phyloP scores from a whole-genome alignment of 2,797 vertebrate genomes.

The Cheirogaleus major region DNA sequence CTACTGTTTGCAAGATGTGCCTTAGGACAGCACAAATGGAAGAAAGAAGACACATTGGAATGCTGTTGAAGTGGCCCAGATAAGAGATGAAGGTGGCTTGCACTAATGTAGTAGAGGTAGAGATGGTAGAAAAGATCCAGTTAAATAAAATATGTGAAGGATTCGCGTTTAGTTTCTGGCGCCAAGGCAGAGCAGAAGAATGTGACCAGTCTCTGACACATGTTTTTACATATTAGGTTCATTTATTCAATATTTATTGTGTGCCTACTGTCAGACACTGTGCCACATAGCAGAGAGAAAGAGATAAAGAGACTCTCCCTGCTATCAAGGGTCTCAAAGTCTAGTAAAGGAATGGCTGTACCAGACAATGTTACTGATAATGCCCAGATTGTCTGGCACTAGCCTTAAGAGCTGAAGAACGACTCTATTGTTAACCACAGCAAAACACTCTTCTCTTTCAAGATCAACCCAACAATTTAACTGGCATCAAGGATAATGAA shows the following conservation, averaged over 20 bases:
- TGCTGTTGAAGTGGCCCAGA: not conserved
- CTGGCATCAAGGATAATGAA: not conserved
- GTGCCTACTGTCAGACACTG: not conserved
- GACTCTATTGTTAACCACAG: not conserved
- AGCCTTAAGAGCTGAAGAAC: not conserved
- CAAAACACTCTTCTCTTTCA: not conserved
- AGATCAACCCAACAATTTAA: not conserved
- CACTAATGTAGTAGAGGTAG: not conserved
- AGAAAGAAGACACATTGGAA: not conserved
- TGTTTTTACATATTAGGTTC: not conserved
- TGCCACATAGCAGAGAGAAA: not conserved
- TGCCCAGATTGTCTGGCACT: not conserved
- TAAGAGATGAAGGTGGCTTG: not conserved
- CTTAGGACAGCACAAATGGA: not conserved
- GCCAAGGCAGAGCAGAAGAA: not conserved
- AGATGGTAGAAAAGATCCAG: not conserved
- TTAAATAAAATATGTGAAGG: conserved; percentile 28
- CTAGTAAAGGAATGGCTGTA: not conserved
- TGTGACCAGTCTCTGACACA: not conserved
- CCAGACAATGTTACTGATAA: not conserved
- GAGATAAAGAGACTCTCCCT: not conserved
- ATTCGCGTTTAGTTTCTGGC: conserved; percentile 3
- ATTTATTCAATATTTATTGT: not conserved
- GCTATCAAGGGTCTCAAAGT: not conserved
- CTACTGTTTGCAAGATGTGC: not conserved